Base-by-base conservation (phyloP, 2,888 invertebrate genomes). In the Arctia plantaginis region DNA sequence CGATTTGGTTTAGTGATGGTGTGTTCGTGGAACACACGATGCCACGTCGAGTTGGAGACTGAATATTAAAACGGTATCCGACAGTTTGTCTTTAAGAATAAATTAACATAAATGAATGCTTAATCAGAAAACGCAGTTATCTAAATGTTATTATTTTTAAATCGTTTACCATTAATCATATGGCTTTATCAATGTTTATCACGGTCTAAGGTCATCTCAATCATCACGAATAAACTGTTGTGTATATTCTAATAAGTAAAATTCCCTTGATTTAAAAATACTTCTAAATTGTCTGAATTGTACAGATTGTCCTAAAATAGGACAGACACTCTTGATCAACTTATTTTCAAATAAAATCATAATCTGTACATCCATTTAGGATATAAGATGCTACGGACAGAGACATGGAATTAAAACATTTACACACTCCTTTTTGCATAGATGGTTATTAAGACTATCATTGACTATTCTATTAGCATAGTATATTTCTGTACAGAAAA, bases 41-140 rank as follows among this genome's bases (percentile, higher is more conserved):
- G 82, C 85, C 87, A 82, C 86, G 86, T 82, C 83, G 79, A 81
- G 81, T 83, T 81, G 82, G 86, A 86, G 84, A 91, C 90, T 90
- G 87, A 89, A 85, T 86, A 84, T 80, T 73, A 86, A 70, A 88
- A 82, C 80, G 81, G 77, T 81, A 77, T 72, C 71, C 77, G 79
- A 80, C 81, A 80, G 84, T 79, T 80, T 74, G 74, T 73, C 85
- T 87, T 82, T 77, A 80, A 85, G 87, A 88, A 88, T 87, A 85
- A 82, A 91, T 92, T 91, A 87, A 84, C 89, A 92, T 91, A 89
- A 86, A 89, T 91, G 77, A 90, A 91, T 90, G 88, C 79, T 84
- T 85, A 86, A 88, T 86, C 81, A 81, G 80, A 77, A 77, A 78
- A 74, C 71, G 66, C 70, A 77, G 77, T 75, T 80, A 85, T 84